Conservation (phyloP, 2,113 vertebrate species). For the Hippocampus guttulatus region DNA sequence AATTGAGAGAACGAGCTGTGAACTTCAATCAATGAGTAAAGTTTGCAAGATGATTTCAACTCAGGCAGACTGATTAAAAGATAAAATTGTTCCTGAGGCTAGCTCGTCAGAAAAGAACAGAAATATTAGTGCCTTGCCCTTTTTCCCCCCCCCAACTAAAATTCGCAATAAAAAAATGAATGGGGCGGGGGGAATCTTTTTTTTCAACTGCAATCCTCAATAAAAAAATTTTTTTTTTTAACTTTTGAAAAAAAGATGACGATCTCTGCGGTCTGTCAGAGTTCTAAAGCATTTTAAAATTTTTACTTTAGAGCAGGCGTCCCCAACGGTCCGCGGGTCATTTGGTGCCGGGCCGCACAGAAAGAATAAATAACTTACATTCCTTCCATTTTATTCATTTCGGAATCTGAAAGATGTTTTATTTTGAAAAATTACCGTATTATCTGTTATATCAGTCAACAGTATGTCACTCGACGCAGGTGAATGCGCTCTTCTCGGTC, state of each 20-base stretch:
- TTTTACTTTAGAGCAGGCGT: neutral
- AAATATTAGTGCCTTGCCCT: conserved; percentile 10
- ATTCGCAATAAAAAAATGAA: neutral
- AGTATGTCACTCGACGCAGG: too few relatives aligned
- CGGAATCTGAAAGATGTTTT: too few relatives aligned
- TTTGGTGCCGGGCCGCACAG: too few relatives aligned
- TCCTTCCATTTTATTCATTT: too few relatives aligned
- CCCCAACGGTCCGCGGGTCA: too few relatives aligned
- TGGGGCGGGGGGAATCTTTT: neutral
- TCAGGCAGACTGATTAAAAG: conserved; percentile 26
- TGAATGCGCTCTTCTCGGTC: too few relatives aligned
- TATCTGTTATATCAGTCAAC: too few relatives aligned
- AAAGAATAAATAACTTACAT: too few relatives aligned
- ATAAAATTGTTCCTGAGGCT: conserved; percentile 8
- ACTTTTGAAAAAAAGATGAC: neutral
- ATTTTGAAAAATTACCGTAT: too few relatives aligned
- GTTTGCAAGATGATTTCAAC: conserved; percentile 4
- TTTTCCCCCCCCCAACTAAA: neutral
- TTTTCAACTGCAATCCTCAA: too few relatives aligned
- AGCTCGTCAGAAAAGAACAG: conserved; percentile 24
- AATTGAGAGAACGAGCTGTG: conserved; percentile 15
- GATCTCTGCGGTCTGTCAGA: neutral
- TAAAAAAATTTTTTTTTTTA: too few relatives aligned
- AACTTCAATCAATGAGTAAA: conserved; percentile 33
- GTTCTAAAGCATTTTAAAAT: too few relatives aligned